Evolutionary conservation across 2,113 vertebrate species (phyloP).

Genomic region (Melozone crissalis): DNA sequence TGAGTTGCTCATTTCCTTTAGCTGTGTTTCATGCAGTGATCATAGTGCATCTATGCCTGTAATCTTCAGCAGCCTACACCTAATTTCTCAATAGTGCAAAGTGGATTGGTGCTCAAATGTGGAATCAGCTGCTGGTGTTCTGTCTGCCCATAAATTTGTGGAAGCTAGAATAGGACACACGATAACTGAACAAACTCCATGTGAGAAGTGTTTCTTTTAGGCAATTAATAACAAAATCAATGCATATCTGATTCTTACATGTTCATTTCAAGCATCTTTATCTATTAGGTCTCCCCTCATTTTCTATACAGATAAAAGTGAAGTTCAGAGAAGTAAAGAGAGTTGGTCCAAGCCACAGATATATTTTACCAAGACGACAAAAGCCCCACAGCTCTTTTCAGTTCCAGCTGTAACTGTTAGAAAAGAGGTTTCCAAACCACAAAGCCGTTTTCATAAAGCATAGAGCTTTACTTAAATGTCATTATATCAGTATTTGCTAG

Average conservation of each 20-base stretch:
- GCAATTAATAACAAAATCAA: not conserved
- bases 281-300: not conserved
- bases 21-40: not conserved
- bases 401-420: not conserved
- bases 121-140: fast-evolving
- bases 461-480: not conserved
- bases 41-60: not conserved
- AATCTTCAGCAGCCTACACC: not conserved
- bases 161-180: not conserved
- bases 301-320: not conserved
- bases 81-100: not conserved
- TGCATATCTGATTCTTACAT: not conserved
- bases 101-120: not conserved
- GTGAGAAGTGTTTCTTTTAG: not conserved
- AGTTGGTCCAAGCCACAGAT: not conserved
- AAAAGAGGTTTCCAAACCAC: not conserved
- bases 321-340: not conserved
- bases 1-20: not conserved
- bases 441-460: not conserved
- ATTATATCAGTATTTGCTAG: not conserved
- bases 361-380: not conserved
- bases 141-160: not conserved
- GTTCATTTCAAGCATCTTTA: not conserved
- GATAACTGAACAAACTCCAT: not conserved
- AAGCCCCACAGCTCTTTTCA: not conserved